These are phyloP conservation scores for Lobophora halterata DNA, from an alignment of 2,888 invertebrate species.

Conservation along the genomic window DNA sequence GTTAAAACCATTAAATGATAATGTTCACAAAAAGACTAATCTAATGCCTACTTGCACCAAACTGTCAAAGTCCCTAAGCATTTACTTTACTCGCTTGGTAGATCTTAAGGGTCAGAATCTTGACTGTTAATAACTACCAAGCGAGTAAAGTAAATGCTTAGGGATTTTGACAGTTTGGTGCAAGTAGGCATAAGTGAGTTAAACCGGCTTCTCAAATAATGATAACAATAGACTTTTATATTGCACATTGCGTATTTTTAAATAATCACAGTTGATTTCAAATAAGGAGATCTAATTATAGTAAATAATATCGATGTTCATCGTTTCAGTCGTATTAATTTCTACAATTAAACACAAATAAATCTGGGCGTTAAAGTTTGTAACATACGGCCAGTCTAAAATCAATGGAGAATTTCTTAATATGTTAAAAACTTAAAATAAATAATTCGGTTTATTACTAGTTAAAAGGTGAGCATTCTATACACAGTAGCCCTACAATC, in stretches of 20 bases:
- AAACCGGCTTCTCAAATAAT: too few species aligned
- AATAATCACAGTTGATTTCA: constrained; percentile 65
- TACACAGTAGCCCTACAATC: constrained; percentile 45
- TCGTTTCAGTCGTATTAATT: constrained; percentile 8
- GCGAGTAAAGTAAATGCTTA: too few species aligned
- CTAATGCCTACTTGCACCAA: too few species aligned
- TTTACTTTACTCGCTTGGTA: too few species aligned
- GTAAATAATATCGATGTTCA: constrained; percentile 21
- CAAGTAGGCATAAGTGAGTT: too few species aligned
- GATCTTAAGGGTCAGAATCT: too few species aligned
- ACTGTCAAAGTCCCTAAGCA: too few species aligned
- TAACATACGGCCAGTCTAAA: constrained; percentile 2
- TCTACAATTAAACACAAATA: not conserved
- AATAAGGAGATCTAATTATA: constrained; percentile 58
- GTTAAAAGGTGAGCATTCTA: constrained; percentile 38
- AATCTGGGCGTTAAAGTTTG: constrained; percentile 3
- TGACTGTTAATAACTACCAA: too few species aligned
- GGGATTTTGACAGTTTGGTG: too few species aligned
- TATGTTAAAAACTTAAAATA: constrained; percentile 28
- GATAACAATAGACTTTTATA: constrained; percentile 39
- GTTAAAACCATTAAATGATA: too few species aligned
- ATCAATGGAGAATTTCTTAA: not conserved
- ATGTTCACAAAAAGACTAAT: too few species aligned
- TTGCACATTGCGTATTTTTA: constrained; percentile 66
- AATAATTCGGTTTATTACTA: constrained; percentile 35